Evolutionary conservation across 2,797 vertebrate genomes (phyloP).

Genomic region (Tokudaia tokunoshimensis): DNA sequence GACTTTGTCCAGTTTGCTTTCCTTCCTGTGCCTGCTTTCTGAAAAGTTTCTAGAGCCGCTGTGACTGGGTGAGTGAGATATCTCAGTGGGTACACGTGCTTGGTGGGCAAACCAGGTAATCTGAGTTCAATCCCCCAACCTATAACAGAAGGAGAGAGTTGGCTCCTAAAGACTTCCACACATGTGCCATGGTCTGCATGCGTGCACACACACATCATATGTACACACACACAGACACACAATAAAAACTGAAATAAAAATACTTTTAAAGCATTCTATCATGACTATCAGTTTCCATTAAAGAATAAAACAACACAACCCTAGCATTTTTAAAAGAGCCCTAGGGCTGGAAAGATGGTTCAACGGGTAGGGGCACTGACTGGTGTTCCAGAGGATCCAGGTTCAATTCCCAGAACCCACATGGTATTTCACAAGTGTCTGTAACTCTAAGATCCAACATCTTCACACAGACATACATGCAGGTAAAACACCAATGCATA

Average conservation of each 20-base stretch:
- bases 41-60: neutral
- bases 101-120: neutral
- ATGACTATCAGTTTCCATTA: neutral
- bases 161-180: neutral
- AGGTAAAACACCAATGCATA: no score
- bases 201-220: no score
- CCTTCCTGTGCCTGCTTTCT: neutral
- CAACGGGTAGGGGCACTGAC: no score
- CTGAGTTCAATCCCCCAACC: no score
- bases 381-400: no score
- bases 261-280: neutral
- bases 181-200: no score
- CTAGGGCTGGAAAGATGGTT: no score
- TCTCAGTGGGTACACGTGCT: neutral
- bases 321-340: neutral
- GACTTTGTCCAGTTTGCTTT: neutral
- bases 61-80: neutral
- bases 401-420: no score
- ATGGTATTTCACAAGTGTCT: no score
- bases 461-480: no score
- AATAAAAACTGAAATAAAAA: no score
- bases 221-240: neutral
- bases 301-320: neutral
- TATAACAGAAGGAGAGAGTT: neutral
- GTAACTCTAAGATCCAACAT: no score